Evolutionary conservation across 2,113 vertebrate species (phyloP).

Genomic region (Lipophrys pholis): DNA sequence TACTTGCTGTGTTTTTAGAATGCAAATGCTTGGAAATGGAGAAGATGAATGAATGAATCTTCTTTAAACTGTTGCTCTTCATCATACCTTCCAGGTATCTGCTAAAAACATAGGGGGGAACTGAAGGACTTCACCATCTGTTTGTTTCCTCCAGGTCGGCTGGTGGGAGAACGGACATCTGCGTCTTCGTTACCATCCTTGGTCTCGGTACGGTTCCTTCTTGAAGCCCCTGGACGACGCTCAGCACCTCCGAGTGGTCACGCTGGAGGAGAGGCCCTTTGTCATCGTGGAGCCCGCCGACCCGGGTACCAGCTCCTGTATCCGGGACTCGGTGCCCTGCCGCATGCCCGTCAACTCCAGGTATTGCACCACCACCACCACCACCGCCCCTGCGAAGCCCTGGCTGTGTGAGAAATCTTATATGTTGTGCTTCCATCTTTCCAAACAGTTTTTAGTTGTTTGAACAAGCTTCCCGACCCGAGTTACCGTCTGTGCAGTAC

Average conservation of each 20-base stretch:
- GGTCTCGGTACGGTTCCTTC: constrained; percentile 93
- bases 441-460: no score
- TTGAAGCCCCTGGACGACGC: constrained; percentile 90
- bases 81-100: no score
- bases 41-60: no score
- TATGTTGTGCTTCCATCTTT: no score
- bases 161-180: constrained; percentile 92
- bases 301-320: constrained; percentile 91
- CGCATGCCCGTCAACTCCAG: constrained; percentile 90
- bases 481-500: no score
- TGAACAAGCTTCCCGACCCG: no score
- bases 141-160: constrained; percentile 85
- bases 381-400: no score
- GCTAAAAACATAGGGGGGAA: no score
- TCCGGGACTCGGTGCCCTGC: constrained; percentile 94
- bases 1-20: no score
- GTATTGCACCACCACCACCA: constrained; percentile 58
- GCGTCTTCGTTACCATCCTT: constrained; percentile 88
- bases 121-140: neutral
- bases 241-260: constrained; percentile 92
- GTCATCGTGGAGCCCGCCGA: constrained; percentile 94
- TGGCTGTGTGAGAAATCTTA: no score
- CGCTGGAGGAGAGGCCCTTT: constrained; percentile 92
- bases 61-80: no score
- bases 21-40: no score